Conservation (phyloP, 2,888 invertebrate species). For the Rosalia funebris region DNA sequence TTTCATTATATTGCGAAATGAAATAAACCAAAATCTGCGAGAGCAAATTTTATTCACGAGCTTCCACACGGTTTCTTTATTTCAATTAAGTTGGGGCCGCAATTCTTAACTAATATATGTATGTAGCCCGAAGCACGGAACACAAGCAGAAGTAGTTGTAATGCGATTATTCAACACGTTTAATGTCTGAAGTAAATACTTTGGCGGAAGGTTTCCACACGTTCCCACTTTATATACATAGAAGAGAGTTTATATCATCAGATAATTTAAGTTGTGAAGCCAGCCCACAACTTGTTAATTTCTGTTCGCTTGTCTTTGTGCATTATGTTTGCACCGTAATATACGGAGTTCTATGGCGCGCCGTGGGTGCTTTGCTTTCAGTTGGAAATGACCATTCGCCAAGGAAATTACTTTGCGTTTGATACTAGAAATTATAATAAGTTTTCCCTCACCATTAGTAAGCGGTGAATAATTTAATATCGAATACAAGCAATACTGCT, state of each 20-base stretch:
- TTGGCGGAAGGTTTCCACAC: constrained; percentile 12
- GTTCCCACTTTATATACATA: constrained; percentile 11
- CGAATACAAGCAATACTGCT: too few species aligned
- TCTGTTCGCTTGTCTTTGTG: constrained; percentile 35
- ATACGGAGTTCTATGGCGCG: neutral
- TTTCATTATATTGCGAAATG: too few species aligned
- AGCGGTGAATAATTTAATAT: too few species aligned
- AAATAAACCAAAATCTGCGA: too few species aligned
- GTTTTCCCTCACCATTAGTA: too few species aligned
- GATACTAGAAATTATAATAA: too few species aligned
- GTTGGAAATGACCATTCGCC: neutral
- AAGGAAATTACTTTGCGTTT: neutral
- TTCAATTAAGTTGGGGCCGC: too few species aligned
- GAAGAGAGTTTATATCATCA: constrained; percentile 24
- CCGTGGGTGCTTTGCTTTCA: neutral
- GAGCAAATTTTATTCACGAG: too few species aligned
- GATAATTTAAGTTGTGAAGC: constrained; percentile 35
- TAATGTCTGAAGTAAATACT: constrained; percentile 26
- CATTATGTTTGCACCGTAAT: constrained; percentile 22
- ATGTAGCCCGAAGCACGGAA: neutral
- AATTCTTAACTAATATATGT: too few species aligned
- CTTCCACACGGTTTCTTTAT: too few species aligned
- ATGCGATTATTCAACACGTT: constrained; percentile 32
- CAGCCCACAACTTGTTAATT: constrained; percentile 34
- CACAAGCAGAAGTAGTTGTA: constrained; percentile 24